Conservation (phyloP, 2,113 vertebrate genomes). For the Sialia sialis region DNA sequence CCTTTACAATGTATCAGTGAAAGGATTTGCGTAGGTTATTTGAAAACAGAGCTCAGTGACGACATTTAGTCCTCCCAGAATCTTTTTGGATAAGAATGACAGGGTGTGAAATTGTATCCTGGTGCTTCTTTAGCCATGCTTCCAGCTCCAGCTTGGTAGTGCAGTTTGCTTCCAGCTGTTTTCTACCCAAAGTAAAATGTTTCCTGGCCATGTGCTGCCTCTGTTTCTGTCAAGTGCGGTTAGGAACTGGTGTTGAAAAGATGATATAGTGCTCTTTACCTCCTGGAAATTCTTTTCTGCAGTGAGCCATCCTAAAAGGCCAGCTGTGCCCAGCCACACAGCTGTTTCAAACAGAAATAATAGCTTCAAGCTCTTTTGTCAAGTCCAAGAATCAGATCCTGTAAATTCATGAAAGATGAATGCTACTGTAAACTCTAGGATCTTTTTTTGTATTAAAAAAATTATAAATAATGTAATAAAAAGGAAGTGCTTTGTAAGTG, state of each 20-base stretch:
- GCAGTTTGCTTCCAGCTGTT: constrained; percentile 10
- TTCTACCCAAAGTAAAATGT: background rate
- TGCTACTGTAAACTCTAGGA: background rate
- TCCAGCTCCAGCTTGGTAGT: background rate
- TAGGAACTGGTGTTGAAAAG: constrained; percentile 12
- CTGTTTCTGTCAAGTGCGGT: background rate
- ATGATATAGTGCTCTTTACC: background rate
- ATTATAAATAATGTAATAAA: background rate
- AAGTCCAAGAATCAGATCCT: background rate
- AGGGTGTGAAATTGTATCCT: background rate
- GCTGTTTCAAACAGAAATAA: background rate
- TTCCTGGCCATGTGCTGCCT: background rate
- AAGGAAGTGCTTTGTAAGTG: background rate
- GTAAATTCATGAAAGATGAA: background rate
- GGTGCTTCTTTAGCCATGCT: background rate
- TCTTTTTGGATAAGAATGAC: background rate
- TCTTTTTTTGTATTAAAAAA: background rate
- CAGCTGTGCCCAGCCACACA: background rate
- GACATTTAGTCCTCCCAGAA: background rate
- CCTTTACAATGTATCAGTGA: background rate
- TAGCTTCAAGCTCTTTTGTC: background rate
- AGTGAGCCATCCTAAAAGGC: background rate
- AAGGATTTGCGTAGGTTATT: background rate
- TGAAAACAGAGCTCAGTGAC: background rate
- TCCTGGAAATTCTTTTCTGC: background rate